phyloP scores from a whole-genome alignment of 2,797 vertebrate genomes.

The Petrocephalus schoutedeni region DNA sequence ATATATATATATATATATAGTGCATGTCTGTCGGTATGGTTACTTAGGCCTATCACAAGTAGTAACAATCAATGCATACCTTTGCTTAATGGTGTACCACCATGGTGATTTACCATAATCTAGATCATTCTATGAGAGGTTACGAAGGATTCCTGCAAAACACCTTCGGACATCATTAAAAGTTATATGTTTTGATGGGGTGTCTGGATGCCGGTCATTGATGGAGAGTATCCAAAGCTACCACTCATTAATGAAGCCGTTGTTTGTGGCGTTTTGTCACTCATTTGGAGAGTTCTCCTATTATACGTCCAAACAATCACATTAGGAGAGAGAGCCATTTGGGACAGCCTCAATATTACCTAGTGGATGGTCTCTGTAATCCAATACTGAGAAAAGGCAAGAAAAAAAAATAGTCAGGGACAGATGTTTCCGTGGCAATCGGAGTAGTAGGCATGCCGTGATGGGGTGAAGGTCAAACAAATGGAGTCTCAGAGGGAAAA shows the following conservation, averaged over 20 bases:
- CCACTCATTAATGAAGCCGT: neutral
- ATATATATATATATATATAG: neutral
- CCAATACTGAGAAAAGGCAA: conserved; percentile 32
- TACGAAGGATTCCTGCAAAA: neutral
- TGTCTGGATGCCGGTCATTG: neutral
- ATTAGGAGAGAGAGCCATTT: conserved; percentile 30
- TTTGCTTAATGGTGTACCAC: neutral
- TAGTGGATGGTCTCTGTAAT: conserved; percentile 40
- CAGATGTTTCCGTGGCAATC: conserved; percentile 41
- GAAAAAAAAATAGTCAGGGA: conserved; percentile 50
- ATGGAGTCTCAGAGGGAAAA: conserved; percentile 32
- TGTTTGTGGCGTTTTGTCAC: neutral
- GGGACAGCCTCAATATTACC: conserved; percentile 21
- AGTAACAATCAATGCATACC: neutral
- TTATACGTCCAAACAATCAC: conserved; percentile 23
- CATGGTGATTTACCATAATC: neutral
- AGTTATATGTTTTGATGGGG: neutral
- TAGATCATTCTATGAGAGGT: neutral
- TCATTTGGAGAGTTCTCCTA: conserved; percentile 3
- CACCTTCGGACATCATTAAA: neutral
- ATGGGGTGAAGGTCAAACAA: conserved; percentile 43
- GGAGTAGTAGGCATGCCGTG: conserved; percentile 20
- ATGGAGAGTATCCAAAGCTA: neutral
- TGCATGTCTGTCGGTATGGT: neutral
- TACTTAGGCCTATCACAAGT: neutral